phyloP scores from a whole-genome alignment of 2,797 vertebrate species.

The Crenichthys baileyi region DNA sequence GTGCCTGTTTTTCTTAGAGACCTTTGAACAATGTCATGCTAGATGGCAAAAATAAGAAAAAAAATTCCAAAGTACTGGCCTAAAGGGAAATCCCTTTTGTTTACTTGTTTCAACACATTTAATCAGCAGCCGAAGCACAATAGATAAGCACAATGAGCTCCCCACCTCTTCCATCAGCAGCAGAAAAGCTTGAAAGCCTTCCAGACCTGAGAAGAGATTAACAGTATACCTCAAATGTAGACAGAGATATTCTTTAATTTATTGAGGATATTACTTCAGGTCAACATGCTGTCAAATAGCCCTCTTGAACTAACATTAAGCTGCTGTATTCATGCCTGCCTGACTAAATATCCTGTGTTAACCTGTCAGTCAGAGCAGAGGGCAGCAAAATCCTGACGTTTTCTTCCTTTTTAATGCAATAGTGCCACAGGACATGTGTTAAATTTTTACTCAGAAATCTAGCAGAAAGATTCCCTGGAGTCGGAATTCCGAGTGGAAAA shows the following conservation, averaged over 20 bases:
- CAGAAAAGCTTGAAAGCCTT: not conserved
- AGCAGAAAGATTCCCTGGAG: not conserved
- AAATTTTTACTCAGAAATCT: not conserved
- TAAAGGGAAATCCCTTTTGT: conserved; percentile 63
- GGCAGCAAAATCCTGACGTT: conserved; percentile 10
- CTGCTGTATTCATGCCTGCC: conserved; percentile 8
- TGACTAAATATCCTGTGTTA: conserved; percentile 50
- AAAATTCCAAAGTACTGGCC: conserved; percentile 34
- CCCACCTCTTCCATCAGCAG: not conserved
- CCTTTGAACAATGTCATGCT: conserved; percentile 49
- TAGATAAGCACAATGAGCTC: conserved; percentile 23
- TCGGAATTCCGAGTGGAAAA: not conserved
- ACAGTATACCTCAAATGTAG: not conserved
- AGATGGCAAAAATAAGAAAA: conserved; percentile 56
- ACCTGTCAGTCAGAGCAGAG: conserved; percentile 51
- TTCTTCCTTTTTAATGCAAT: not conserved
- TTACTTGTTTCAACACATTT: conserved; percentile 54
- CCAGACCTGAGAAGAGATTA: not conserved
- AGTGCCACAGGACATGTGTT: not conserved
- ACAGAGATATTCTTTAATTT: not conserved
- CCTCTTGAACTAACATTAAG: conserved; percentile 19
- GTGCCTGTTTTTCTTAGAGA: conserved; percentile 36
- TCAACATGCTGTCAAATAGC: not conserved
- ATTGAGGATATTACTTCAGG: not conserved
- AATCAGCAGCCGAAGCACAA: conserved; percentile 10